Evolutionary conservation across 2,113 vertebrate genomes (phyloP).

Genomic region (Delphinapterus leucas): DNA sequence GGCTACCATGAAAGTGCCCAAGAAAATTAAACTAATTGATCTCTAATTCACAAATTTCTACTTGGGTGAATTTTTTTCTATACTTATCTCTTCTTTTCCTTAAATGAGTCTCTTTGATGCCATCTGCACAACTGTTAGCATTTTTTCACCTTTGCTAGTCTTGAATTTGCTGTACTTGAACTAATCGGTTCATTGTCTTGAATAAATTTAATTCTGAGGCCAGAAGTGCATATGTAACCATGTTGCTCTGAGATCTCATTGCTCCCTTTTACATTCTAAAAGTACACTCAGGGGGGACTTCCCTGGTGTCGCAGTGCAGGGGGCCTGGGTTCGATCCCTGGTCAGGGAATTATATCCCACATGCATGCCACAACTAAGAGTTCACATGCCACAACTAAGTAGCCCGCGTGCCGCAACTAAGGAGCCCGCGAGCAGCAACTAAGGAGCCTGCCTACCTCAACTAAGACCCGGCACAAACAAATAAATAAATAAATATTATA

Average conservation of each 20-base stretch:
- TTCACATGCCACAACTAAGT: too few species aligned
- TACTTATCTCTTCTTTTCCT: neutral
- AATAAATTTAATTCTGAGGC: slow-evolving; percentile 15
- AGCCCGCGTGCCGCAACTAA: too few species aligned
- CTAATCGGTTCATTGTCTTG: neutral
- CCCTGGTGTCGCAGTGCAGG: too few species aligned
- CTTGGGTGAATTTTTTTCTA: neutral
- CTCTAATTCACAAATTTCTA: slow-evolving; percentile 12
- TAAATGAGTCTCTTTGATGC: slow-evolving; percentile 4
- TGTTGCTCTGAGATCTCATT: neutral
- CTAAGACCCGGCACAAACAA: too few species aligned
- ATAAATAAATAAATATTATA: too few species aligned
- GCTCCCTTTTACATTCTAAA: neutral
- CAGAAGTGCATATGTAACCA: neutral
- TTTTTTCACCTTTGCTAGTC: slow-evolving; percentile 1
- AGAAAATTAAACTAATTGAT: slow-evolving; percentile 3
- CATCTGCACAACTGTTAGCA: neutral
- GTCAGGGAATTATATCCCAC: too few species aligned
- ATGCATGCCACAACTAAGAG: too few species aligned
- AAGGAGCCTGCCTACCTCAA: too few species aligned
- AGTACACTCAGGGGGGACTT: neutral
- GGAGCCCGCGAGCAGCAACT: too few species aligned
- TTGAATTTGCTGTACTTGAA: slow-evolving; percentile 36
- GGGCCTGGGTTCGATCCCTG: too few species aligned
- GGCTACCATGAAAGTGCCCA: neutral